Evolutionary conservation across 2,797 vertebrate genomes (phyloP).

Genomic region (Cryptoblepharus egeriae): DNA sequence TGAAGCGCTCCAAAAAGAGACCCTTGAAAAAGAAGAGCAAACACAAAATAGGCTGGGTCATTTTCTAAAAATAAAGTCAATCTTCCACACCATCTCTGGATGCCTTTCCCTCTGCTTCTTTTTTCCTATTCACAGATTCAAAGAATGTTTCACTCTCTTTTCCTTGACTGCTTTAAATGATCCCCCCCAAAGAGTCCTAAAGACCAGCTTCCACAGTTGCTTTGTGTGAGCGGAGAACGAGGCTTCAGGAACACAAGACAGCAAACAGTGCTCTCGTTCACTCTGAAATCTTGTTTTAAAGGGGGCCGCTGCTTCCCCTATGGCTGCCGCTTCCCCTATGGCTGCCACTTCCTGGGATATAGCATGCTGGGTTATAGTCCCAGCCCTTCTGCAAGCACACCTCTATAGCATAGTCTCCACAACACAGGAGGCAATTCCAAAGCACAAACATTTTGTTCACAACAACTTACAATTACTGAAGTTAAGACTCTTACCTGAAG

Average conservation of each 20-base stretch:
- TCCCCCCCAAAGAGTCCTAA: not conserved
- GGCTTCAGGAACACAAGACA: not conserved
- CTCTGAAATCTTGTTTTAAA: too few relatives aligned
- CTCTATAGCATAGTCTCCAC: too few relatives aligned
- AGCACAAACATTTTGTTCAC: too few relatives aligned
- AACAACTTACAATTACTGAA: not conserved
- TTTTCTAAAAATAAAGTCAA: not conserved
- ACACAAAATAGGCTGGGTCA: not conserved
- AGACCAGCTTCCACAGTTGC: not conserved
- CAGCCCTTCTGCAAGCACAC: not conserved
- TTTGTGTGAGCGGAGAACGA: not conserved
- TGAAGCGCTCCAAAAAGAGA: not conserved
- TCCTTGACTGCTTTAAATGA: not conserved
- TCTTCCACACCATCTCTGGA: not conserved
- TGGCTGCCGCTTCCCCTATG: not conserved
- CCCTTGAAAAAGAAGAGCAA: not conserved
- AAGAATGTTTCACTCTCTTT: not conserved
- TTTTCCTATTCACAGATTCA: not conserved
- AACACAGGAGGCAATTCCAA: too few relatives aligned
- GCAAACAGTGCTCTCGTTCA: not conserved
- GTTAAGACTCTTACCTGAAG: conserved; percentile 90
- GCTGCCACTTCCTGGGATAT: not conserved
- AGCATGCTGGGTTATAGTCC: not conserved
- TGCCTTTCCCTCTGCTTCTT: not conserved
- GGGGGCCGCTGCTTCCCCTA: not conserved